Conservation (phyloP, 2,797 vertebrate species). For the Knipowitschia caucasica region DNA sequence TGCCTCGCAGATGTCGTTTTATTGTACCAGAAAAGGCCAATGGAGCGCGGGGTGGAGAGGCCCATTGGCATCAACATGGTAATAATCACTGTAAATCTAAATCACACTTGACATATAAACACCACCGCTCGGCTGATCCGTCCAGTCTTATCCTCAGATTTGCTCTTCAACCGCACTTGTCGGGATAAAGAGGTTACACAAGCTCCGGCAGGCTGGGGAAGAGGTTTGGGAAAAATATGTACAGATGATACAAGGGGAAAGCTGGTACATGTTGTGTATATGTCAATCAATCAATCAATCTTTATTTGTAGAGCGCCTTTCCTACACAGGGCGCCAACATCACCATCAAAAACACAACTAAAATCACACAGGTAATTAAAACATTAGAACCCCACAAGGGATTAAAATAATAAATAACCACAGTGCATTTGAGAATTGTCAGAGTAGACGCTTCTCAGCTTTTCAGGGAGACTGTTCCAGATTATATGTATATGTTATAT, state of each 20-base stretch:
- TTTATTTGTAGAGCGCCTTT: too few species aligned
- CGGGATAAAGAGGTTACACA: slow-evolving; percentile 64
- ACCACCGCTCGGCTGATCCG: slow-evolving; percentile 57
- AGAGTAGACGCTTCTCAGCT: too few species aligned
- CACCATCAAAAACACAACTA: too few species aligned
- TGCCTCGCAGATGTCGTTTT: slow-evolving; percentile 32
- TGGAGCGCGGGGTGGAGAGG: slow-evolving; percentile 13
- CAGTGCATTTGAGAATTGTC: too few species aligned
- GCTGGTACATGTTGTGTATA: too few species aligned
- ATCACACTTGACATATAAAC: slow-evolving; percentile 56
- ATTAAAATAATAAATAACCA: too few species aligned
- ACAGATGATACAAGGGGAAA: slow-evolving; percentile 4
- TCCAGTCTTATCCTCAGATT: slow-evolving; percentile 62
- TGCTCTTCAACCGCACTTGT: slow-evolving; percentile 43
- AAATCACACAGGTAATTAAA: too few species aligned
- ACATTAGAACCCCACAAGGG: too few species aligned
- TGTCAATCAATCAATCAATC: too few species aligned
- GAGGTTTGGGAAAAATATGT: slow-evolving; percentile 27
- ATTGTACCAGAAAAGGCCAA: slow-evolving; percentile 14
- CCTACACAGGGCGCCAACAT: too few species aligned
- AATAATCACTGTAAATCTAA: slow-evolving; percentile 37
- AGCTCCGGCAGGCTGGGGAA: slow-evolving; percentile 25
- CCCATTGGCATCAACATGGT: slow-evolving; percentile 12
- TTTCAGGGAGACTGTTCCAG: too few species aligned
- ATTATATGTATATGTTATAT: too few species aligned